These are phyloP conservation scores for Hafferia zeledoni DNA, from an alignment of 2,797 vertebrate genomes.

Conservation along the genomic window DNA sequence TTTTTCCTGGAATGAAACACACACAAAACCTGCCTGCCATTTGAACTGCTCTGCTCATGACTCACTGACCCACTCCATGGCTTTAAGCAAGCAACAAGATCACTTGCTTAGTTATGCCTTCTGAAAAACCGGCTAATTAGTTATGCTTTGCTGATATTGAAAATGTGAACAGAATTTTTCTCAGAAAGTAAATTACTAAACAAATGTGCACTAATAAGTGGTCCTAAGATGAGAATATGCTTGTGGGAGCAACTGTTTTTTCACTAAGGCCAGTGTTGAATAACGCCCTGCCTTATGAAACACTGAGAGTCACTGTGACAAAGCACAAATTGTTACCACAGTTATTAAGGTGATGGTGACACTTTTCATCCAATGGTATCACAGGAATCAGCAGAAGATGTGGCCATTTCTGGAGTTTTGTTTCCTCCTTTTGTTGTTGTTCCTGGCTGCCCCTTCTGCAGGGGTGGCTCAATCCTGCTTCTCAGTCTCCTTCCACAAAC, in stretches of 20 bases:
- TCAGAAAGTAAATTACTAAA: constrained; percentile 19
- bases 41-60: neutral
- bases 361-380: neutral
- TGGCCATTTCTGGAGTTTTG: neutral
- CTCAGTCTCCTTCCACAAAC: neutral
- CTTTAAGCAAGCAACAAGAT: neutral
- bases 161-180: neutral
- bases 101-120: neutral
- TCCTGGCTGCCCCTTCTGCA: neutral
- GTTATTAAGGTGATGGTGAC: neutral
- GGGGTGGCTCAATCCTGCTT: neutral
- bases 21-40: neutral
- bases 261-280: neutral
- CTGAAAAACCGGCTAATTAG: neutral
- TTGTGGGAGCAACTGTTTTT: constrained; percentile 9
- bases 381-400: neutral
- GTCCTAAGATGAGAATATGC: neutral
- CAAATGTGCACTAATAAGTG: neutral
- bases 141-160: neutral
- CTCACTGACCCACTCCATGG: neutral
- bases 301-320: neutral
- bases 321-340: neutral
- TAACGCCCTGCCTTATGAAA: neutral
- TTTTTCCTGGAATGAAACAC: constrained; percentile 9
- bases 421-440: neutral